phyloP scores from a whole-genome alignment of 2,113 vertebrate species.

The Mastomys coucha region DNA sequence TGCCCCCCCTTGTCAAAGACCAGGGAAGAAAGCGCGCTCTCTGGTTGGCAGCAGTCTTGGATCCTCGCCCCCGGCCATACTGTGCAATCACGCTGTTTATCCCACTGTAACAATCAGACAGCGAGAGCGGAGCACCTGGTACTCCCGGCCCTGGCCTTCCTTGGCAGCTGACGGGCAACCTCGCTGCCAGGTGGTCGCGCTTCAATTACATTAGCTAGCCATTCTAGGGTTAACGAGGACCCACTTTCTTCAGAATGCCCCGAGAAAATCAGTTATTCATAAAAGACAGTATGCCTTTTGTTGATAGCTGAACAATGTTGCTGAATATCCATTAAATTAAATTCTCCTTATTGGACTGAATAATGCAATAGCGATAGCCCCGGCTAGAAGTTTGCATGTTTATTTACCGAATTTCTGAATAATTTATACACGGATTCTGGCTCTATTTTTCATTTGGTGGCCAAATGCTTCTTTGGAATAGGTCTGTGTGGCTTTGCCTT shows the following conservation, averaged over 20 bases:
- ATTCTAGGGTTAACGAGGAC: constrained; percentile 92
- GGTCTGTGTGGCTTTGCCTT: constrained; percentile 57
- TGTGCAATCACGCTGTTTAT: constrained; percentile 94
- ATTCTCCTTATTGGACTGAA: constrained; percentile 79
- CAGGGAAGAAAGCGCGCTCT: constrained; percentile 87
- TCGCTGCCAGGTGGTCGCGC: constrained; percentile 95
- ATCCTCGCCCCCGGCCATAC: constrained; percentile 91
- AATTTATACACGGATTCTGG: constrained; percentile 75
- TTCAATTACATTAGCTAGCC: constrained; percentile 94
- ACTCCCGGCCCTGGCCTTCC: constrained; percentile 89
- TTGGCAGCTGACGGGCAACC: constrained; percentile 94
- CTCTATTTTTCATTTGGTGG: constrained; percentile 69
- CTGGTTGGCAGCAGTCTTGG: constrained; percentile 90
- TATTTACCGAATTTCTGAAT: constrained; percentile 59
- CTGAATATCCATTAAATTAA: constrained; percentile 91
- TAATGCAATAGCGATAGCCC: constrained; percentile 80
- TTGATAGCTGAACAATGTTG: constrained; percentile 88
- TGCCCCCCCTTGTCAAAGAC: constrained; percentile 63
- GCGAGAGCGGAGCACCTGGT: constrained; percentile 92
- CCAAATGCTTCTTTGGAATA: constrained; percentile 74
- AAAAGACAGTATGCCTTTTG: constrained; percentile 87
- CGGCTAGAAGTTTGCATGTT: constrained; percentile 52
- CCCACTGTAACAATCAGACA: constrained; percentile 91
- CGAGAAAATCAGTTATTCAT: constrained; percentile 89
- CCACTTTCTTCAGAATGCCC: constrained; percentile 83